Evolutionary conservation across 1,140 invertebrate species (phyloP).

Genomic region (Drosophila subobscura): DNA sequence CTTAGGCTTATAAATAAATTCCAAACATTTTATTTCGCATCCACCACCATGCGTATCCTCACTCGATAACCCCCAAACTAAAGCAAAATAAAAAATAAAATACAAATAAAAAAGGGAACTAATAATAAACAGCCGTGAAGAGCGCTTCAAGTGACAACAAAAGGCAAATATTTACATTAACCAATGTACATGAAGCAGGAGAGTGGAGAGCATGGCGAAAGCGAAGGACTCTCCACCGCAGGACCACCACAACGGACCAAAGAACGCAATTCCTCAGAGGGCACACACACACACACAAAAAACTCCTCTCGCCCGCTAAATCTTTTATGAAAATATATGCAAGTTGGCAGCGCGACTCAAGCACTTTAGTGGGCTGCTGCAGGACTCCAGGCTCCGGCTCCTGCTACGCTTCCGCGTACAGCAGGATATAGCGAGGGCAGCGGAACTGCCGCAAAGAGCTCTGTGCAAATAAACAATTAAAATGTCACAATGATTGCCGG

Average conservation of each 20-base stretch:
- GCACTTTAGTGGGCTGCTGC: conserved; percentile 54
- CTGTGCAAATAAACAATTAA: conserved; percentile 83
- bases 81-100: conserved; percentile 15
- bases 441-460: conserved; percentile 46
- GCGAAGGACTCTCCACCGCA: conserved; percentile 45
- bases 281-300: conserved; percentile 12
- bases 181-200: conserved; percentile 36
- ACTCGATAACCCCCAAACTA: conserved; percentile 1
- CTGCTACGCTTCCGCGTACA: neutral
- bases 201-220: conserved; percentile 2
- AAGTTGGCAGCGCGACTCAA: conserved; percentile 39
- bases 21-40: too few relatives aligned
- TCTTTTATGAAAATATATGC: conserved; percentile 63
- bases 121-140: conserved; percentile 62
- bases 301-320: conserved; percentile 63
- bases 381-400: conserved; percentile 21
- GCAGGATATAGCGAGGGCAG: conserved; percentile 48
- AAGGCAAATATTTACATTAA: conserved; percentile 76
- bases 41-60: neutral
- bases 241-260: conserved; percentile 11
- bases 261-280: conserved; percentile 31
- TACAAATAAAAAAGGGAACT: conserved; percentile 15
- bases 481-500: conserved; percentile 82
- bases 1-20: too few relatives aligned
- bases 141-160: conserved; percentile 77